These are phyloP conservation scores for Drosophila mulleri DNA, from an alignment of 2,888 invertebrate species.

Conservation along the genomic window DNA sequence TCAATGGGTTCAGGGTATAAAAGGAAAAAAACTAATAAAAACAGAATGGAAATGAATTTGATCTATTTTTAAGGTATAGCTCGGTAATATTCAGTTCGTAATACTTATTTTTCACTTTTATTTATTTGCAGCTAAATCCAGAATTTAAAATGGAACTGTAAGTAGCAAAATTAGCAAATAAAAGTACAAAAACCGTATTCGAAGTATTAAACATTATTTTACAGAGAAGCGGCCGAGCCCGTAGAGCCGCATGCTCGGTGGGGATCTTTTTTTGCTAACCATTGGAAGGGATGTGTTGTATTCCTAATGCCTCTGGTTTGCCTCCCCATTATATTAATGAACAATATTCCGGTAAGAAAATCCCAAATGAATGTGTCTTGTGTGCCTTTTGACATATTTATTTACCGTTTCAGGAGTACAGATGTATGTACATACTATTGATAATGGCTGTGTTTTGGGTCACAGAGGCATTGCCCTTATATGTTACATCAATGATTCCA, in stretches of 20 bases:
- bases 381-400: not conserved
- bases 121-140: constrained; percentile 54
- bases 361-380: not conserved
- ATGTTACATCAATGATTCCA: constrained; percentile 93
- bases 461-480: constrained; percentile 92
- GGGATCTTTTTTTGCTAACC: constrained; percentile 87
- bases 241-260: constrained; percentile 53
- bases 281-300: constrained; percentile 91
- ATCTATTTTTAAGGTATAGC: no score
- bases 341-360: constrained; percentile 86
- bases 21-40: no score
- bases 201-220: not conserved
- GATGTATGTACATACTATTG: constrained; percentile 92
- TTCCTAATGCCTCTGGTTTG: constrained; percentile 89
- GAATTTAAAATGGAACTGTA: constrained; percentile 79
- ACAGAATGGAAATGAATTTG: no score
- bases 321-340: constrained; percentile 88
- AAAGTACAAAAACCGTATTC: not conserved
- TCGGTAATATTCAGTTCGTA: not conserved
- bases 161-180: constrained; percentile 41
- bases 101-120: constrained; percentile 30
- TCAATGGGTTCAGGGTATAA: no score
- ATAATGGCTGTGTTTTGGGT: constrained; percentile 95
- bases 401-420: constrained; percentile 86
- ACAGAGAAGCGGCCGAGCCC: constrained; percentile 72